phyloP scores from a whole-genome alignment of 2,797 vertebrate species.

The Argya squamiceps region DNA sequence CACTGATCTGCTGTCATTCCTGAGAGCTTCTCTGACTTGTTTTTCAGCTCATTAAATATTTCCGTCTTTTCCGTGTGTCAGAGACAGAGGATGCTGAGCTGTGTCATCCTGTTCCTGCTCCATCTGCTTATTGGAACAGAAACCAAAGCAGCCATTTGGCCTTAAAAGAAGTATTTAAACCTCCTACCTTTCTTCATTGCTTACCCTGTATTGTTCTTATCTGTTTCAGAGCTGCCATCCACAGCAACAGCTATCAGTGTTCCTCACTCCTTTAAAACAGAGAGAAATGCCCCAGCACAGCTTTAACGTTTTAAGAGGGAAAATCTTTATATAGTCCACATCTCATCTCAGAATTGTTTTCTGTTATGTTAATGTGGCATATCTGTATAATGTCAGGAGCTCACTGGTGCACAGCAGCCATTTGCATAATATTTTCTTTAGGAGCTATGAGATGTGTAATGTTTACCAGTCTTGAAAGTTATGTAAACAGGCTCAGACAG shows the following conservation, averaged over 20 bases:
- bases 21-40: neutral
- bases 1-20: neutral
- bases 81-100: neutral
- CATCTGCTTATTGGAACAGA: neutral
- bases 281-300: neutral
- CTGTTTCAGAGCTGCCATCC: neutral
- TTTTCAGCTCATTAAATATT: constrained; percentile 33
- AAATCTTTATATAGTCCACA: neutral
- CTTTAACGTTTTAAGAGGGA: neutral
- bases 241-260: neutral
- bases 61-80: accelerated
- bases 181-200: neutral
- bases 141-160: neutral
- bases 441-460: neutral
- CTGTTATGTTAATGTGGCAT: constrained; percentile 10
- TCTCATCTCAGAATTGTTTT: neutral
- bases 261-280: neutral
- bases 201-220: neutral
- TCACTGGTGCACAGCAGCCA: neutral
- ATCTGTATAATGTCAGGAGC: constrained; percentile 4
- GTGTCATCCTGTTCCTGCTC: neutral
- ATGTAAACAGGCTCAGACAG: neutral
- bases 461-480: neutral
- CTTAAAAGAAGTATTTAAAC: neutral
- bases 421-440: constrained; percentile 36